These are phyloP conservation scores for Eleutherodactylus coqui DNA, from an alignment of 2,797 vertebrate genomes.

Conservation along the genomic window DNA sequence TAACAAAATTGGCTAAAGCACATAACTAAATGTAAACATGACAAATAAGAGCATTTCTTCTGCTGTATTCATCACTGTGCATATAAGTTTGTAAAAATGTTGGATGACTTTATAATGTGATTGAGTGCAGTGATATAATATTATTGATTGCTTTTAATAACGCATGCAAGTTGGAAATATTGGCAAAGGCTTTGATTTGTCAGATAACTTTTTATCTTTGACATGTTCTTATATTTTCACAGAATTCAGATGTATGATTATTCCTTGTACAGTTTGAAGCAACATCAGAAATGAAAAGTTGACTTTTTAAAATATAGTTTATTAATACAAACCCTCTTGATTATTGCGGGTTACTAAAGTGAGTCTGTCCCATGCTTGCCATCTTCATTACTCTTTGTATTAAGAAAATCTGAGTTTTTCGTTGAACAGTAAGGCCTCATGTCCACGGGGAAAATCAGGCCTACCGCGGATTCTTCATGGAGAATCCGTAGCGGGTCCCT, in stretches of 20 bases:
- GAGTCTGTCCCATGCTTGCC: neutral
- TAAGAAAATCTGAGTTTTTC: no score
- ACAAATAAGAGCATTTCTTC: neutral
- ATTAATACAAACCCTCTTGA: neutral
- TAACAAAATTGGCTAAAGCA: conserved; percentile 15
- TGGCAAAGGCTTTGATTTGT: neutral
- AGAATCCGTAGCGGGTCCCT: no score
- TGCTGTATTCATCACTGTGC: neutral
- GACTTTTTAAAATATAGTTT: neutral
- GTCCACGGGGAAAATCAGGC: no score
- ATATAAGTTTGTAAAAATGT: neutral
- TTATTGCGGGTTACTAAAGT: neutral
- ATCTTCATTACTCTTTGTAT: neutral
- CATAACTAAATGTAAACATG: neutral
- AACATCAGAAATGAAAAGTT: neutral
- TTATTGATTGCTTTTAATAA: neutral
- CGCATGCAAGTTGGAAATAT: neutral
- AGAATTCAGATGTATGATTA: neutral
- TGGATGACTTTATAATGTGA: neutral
- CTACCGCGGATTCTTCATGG: no score
- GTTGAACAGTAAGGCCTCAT: no score
- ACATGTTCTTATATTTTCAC: neutral
- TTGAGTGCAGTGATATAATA: neutral
- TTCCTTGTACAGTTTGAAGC: neutral
- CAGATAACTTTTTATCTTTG: neutral